phyloP scores from a whole-genome alignment of 2,797 vertebrate species.

The Vireo griseus region DNA sequence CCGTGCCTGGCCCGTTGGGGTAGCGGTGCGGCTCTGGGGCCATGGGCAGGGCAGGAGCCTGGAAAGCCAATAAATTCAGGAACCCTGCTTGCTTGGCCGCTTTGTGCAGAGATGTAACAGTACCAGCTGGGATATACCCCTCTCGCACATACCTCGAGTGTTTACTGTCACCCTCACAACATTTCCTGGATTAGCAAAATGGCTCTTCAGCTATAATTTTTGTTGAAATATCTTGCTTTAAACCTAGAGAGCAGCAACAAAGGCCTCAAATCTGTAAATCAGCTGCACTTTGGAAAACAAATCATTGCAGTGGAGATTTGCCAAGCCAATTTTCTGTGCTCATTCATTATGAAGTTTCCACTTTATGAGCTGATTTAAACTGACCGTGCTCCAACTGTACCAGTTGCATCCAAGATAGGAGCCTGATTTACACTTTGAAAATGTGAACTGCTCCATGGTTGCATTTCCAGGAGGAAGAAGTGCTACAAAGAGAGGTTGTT shows the following conservation, averaged over 20 bases:
- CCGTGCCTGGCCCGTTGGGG: rapidly evolving
- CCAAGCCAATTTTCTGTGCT: slow-evolving; percentile 41
- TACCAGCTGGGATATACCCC: not conserved
- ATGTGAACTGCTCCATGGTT: not conserved
- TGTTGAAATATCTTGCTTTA: slow-evolving; percentile 51
- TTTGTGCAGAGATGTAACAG: not conserved
- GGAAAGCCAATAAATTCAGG: not conserved
- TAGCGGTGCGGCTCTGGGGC: rapidly evolving
- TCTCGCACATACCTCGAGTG: not conserved
- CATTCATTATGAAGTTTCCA: slow-evolving; percentile 54
- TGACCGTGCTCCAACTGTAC: not conserved
- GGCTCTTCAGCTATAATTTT: slow-evolving; percentile 40
- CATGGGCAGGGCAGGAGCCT: not conserved
- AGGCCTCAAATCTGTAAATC: slow-evolving; percentile 48
- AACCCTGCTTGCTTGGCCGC: not conserved
- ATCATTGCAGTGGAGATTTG: slow-evolving; percentile 6
- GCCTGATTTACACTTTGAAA: slow-evolving; percentile 25
- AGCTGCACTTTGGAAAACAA: slow-evolving; percentile 36
- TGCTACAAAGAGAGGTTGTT: not conserved
- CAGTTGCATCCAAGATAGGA: slow-evolving; percentile 9
- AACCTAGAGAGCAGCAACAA: not conserved
- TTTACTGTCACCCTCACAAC: slow-evolving; percentile 21
- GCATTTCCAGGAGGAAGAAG: not conserved
- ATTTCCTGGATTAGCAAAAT: slow-evolving; percentile 33
- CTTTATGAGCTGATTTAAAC: slow-evolving; percentile 52